Evolutionary conservation across 2,797 vertebrate species (phyloP), one percentile per base, ranked within the genome.

Genomic region (Psittacula derbiana): DNA sequence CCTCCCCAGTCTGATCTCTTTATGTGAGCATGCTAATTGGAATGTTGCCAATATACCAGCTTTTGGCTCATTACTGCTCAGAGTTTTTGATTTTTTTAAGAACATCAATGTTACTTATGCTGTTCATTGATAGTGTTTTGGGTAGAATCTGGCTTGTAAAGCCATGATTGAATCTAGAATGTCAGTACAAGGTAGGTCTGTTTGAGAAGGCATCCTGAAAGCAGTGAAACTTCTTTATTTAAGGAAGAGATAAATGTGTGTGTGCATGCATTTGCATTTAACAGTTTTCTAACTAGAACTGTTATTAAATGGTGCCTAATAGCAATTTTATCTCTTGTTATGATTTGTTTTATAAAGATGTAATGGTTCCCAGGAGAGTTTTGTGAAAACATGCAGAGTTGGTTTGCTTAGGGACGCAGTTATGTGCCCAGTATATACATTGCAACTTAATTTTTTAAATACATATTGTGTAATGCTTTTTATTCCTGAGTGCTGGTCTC

Each of bases 401-500:
- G 92, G 44, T 92, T 89, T 90, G 95, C 52, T 86, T 95, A 92
- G 5, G 1, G 71, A 92, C 2, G 15, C 81, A 92, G 84, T 69
- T 80, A 93, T 79, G 61, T 86, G 95, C 88, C 96, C 79, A 72
- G 67, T 90, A 95, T 91, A 79, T 81, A 62, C n/a, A 70, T 90
- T 94, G 87, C 87, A 94, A 92, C 75, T 89, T 89, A 85, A 76
- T 95, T 88, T 93, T 94, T 96, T 96, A 96, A 97, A 96, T 97
- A 97, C 95, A 95, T 96, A 93, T 95, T 33, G 80, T 93, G 92
- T 96, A 86, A 93, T 87, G 53, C 91, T 93, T 95, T 94, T 93
- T 86, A 86, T 97, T 98, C 97, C 97, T 98, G 98, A 98, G 97
- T 96, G 96, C 96, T 88, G 86, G 92, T 96, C 96, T 97, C 96